A percentile compares a stretch with the other conserved stretches of the same genome.
phyloP scores from a whole-genome alignment of 1,140 invertebrate species.

The Microplitis demolitor region DNA sequence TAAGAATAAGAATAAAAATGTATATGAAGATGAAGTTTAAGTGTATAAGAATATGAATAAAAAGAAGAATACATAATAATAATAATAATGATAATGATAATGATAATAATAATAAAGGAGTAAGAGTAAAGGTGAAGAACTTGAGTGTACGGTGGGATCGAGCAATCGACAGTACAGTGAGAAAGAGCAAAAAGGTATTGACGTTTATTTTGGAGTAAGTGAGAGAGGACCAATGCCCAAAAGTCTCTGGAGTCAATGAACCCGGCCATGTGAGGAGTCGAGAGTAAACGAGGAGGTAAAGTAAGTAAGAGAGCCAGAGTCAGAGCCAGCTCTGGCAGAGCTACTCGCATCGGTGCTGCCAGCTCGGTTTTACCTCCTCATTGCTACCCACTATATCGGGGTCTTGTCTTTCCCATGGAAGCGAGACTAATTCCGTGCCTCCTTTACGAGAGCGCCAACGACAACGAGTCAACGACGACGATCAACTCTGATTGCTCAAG shows the following conservation, averaged over 20 bases:
- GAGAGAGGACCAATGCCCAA: slow-evolving; percentile 56
- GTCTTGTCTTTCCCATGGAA: slow-evolving; percentile 63
- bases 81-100: slow-evolving; percentile 27
- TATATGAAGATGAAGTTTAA: too few relatives aligned
- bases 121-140: not conserved
- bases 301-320: not conserved
- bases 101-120: not conserved
- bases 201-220: slow-evolving; percentile 36
- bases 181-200: slow-evolving; percentile 16
- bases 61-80: slow-evolving; percentile 35
- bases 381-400: slow-evolving; percentile 55
- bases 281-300: slow-evolving; percentile 20
- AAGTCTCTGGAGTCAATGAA: slow-evolving; percentile 62
- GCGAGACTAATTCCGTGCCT: slow-evolving; percentile 60
- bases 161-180: slow-evolving; percentile 27
- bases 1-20: too few relatives aligned
- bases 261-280: slow-evolving; percentile 58
- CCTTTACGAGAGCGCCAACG: slow-evolving; percentile 48
- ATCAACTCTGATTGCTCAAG: not conserved
- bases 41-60: not conserved
- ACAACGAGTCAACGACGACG: slow-evolving; percentile 6
- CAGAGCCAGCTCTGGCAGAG: not conserved
- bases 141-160: slow-evolving; percentile 20
- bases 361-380: slow-evolving; percentile 32
- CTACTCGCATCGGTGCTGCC: not conserved